Percentiles rank a stretch among this genome's conserved stretches.
phyloP scores from a whole-genome alignment of 2,888 invertebrate species.

The Lacanobia oleracea region DNA sequence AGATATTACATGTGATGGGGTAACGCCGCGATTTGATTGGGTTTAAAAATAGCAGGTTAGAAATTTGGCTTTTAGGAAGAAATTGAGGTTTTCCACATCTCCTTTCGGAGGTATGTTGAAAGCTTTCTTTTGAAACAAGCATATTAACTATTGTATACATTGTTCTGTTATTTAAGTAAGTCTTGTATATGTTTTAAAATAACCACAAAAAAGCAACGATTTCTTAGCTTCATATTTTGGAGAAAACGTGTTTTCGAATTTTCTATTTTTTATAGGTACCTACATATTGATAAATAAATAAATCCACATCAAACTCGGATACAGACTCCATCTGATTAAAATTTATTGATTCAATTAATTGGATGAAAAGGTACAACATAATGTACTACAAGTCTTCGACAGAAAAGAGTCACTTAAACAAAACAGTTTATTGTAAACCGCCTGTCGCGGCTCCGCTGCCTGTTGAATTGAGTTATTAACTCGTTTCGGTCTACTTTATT shows the following conservation, averaged over 20 bases:
- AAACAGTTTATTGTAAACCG: slow-evolving; percentile 1
- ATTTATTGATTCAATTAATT: background rate
- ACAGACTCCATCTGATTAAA: background rate
- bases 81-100: background rate
- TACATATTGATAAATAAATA: no score
- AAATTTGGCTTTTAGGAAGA: background rate
- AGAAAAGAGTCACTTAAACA: background rate
- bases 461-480: slow-evolving; percentile 45
- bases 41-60: background rate
- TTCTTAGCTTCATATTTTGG: no score
- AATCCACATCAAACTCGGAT: background rate
- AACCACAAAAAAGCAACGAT: no score
- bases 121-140: no score
- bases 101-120: background rate
- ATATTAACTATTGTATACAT: background rate
- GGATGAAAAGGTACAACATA: background rate
- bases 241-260: no score
- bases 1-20: slow-evolving; percentile 23
- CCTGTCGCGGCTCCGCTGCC: background rate
- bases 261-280: no score
- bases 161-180: background rate
- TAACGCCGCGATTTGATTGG: slow-evolving; percentile 20
- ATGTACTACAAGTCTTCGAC: background rate
- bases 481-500: slow-evolving; percentile 23
- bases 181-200: no score